phyloP scores from a whole-genome alignment of 2,888 invertebrate genomes.

The Gandaritis pyraliata region DNA sequence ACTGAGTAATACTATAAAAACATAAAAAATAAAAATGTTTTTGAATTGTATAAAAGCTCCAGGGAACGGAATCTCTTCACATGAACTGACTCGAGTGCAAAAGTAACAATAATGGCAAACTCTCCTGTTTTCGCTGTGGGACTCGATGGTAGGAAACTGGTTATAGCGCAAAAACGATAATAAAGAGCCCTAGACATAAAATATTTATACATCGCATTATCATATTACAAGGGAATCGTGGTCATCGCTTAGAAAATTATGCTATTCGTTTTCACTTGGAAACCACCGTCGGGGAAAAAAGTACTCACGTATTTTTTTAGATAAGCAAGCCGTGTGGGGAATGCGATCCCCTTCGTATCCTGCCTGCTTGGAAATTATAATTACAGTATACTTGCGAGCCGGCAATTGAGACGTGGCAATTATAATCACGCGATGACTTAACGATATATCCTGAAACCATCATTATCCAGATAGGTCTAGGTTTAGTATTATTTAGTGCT shows the following conservation, averaged over 20 bases:
- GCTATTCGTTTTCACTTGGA: conserved; percentile 78
- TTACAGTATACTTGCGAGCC: conserved; percentile 41
- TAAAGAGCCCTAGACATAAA: conserved; percentile 75
- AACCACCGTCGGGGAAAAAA: conserved; percentile 61
- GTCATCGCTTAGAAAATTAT: conserved; percentile 81
- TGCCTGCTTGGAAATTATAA: conserved; percentile 48
- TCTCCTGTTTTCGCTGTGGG: conserved; percentile 64
- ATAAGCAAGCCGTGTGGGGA: conserved; percentile 43
- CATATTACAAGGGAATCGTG: conserved; percentile 83
- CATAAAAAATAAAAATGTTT: background rate
- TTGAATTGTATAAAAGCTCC: background rate
- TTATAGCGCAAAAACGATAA: conserved; percentile 76
- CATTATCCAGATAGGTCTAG: conserved; percentile 54
- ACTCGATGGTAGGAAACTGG: conserved; percentile 70
- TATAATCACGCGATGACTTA: conserved; percentile 55
- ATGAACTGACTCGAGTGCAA: conserved; percentile 48
- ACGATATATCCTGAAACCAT: conserved; percentile 53
- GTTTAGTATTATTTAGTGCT: conserved; percentile 57
- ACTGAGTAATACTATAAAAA: background rate
- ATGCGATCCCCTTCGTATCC: conserved; percentile 49
- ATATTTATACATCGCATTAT: conserved; percentile 82
- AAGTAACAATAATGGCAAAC: conserved; percentile 64
- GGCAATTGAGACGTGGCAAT: conserved; percentile 39
- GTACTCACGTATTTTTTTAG: conserved; percentile 27
- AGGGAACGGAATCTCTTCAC: conserved; percentile 33